These are phyloP conservation scores for Tetragonula carbonaria DNA, from an alignment of 2,888 invertebrate genomes.

Conservation along the genomic window DNA sequence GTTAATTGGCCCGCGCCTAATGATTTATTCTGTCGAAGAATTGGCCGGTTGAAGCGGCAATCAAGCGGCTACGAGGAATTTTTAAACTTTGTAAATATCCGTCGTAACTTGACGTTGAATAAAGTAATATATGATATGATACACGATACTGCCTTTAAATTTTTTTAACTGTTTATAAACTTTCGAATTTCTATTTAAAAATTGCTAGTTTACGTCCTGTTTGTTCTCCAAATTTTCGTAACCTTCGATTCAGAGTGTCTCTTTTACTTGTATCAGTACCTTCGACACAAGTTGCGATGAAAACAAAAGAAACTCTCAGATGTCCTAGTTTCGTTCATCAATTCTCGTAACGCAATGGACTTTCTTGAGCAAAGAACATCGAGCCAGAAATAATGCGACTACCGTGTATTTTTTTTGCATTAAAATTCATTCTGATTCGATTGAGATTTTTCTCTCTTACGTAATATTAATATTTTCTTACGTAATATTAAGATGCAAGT, in stretches of 20 bases:
- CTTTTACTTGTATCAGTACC: not conserved
- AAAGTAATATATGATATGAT: too few relatives aligned
- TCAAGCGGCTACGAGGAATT: not conserved
- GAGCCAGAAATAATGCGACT: not conserved
- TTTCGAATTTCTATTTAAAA: too few relatives aligned
- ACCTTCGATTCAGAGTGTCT: not conserved
- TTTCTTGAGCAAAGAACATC: not conserved
- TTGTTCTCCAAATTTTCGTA: not conserved
- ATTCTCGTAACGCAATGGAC: not conserved
- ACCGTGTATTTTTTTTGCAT: too few relatives aligned
- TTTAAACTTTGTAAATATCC: too few relatives aligned
- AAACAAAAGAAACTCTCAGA: not conserved
- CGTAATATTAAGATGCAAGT: too few relatives aligned
- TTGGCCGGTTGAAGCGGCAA: conserved; percentile 33
- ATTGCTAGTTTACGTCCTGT: too few relatives aligned
- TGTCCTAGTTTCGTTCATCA: not conserved
- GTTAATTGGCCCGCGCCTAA: conserved; percentile 63
- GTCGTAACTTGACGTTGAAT: too few relatives aligned
- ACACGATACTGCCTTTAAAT: too few relatives aligned
- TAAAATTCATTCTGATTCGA: too few relatives aligned
- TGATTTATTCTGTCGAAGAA: conserved; percentile 34
- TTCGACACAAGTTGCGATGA: not conserved
- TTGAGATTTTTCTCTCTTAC: too few relatives aligned
- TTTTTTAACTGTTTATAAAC: too few relatives aligned
- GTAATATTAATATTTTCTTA: too few relatives aligned